phyloP scores from a whole-genome alignment of 92 coral and sea anemone species.

The Umimayanthus kanabou region DNA sequence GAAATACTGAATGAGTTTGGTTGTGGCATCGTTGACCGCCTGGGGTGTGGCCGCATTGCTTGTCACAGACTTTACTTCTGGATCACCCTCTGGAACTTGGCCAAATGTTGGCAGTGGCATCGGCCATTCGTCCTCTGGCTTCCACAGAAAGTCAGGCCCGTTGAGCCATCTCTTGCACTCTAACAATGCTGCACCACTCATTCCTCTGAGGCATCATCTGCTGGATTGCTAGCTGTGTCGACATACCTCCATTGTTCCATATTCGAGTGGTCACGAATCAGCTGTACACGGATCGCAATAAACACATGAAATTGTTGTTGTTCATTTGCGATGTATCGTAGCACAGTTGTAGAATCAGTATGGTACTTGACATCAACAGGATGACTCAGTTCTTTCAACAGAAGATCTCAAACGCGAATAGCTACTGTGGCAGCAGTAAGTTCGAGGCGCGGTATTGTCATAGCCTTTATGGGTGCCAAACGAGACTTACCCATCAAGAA shows the following conservation, averaged over 20 bases:
- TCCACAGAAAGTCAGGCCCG: conserved; percentile 43
- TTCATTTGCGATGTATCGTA: conserved; percentile 42
- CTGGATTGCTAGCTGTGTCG: conserved; percentile 15
- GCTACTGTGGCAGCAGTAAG: conserved; percentile 69
- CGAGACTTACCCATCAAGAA: conserved; percentile 71
- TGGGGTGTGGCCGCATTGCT: neutral
- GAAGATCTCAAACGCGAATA: conserved; percentile 53
- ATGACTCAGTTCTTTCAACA: neutral
- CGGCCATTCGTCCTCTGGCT: conserved; percentile 30
- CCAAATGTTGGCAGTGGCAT: neutral
- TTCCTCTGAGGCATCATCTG: conserved; percentile 50
- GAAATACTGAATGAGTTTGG: neutral
- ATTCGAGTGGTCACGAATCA: conserved; percentile 32
- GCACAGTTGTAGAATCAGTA: conserved; percentile 41
- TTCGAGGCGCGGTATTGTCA: conserved; percentile 65
- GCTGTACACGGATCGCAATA: conserved; percentile 45
- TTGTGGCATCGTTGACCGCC: neutral
- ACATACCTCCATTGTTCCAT: conserved; percentile 38
- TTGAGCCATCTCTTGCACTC: conserved; percentile 30
- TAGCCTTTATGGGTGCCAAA: conserved; percentile 58
- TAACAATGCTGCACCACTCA: conserved; percentile 19
- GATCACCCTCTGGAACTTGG: conserved; percentile 14
- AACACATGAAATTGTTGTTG: conserved; percentile 44
- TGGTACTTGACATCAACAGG: conserved; percentile 17
- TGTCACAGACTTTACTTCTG: conserved; percentile 28